Conservation (phyloP, 2,888 invertebrate genomes). For the Drosophila diplacantha region DNA sequence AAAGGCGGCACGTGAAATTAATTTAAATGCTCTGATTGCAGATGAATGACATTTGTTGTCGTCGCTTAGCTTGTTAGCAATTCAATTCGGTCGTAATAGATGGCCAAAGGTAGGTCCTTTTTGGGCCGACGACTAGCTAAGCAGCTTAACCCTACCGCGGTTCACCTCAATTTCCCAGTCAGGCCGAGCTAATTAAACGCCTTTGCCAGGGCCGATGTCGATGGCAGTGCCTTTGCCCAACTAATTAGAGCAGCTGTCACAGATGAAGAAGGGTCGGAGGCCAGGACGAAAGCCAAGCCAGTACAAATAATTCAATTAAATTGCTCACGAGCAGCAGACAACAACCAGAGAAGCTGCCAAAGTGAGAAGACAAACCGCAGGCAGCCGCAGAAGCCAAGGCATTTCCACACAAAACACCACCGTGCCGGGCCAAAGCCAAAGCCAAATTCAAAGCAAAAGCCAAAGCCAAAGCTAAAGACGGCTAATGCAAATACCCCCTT, state of each 20-base stretch:
- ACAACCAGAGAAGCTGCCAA: neutral
- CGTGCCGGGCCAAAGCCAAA: constrained; percentile 40
- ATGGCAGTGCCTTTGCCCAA: constrained; percentile 33
- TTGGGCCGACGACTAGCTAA: constrained; percentile 36
- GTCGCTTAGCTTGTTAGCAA: constrained; percentile 33
- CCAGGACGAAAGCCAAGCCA: constrained; percentile 25
- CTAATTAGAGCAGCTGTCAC: constrained; percentile 65
- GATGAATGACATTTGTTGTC: constrained; percentile 34
- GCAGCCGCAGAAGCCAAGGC: constrained; percentile 29
- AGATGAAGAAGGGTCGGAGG: constrained; percentile 35
- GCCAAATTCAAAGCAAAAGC: constrained; percentile 15
- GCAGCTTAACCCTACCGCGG: constrained; percentile 65
- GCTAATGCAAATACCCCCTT: constrained; percentile 45
- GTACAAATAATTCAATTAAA: constrained; percentile 68
- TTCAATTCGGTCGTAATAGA: constrained; percentile 57
- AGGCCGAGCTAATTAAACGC: constrained; percentile 63
- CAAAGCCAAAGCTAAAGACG: constrained; percentile 27
- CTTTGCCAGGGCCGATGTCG: constrained; percentile 42
- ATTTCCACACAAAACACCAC: constrained; percentile 38
- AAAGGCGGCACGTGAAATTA: constrained; percentile 50
- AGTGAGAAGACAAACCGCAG: constrained; percentile 42
- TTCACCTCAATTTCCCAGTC: constrained; percentile 46
- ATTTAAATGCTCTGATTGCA: constrained; percentile 54
- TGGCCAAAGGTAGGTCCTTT: constrained; percentile 28
- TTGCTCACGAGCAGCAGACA: constrained; percentile 38